Percentiles rank a stretch among this genome's conserved stretches.
Evolutionary conservation across 1,140 invertebrate genomes (phyloP).

Genomic region (Adoxophyes honmai): DNA sequence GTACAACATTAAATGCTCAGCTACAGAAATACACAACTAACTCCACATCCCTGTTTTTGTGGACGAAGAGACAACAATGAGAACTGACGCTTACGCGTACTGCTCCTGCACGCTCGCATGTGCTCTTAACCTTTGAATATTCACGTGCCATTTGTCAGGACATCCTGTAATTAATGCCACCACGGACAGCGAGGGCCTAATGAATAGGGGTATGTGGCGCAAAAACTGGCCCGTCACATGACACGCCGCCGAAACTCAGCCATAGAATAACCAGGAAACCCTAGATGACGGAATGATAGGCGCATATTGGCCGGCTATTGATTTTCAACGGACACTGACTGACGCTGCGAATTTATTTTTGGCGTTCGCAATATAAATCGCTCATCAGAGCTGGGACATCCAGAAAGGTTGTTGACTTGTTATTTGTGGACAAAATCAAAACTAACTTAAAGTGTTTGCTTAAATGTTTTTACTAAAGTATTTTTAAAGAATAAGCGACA

Average conservation of each 20-base stretch:
- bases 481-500: too few relatives aligned
- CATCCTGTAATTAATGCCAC: conserved; percentile 56
- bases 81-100: neutral
- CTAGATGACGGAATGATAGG: conserved; percentile 70
- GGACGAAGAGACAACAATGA: too few relatives aligned
- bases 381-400: neutral
- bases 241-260: conserved; percentile 28
- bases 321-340: conserved; percentile 54
- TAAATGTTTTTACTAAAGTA: too few relatives aligned
- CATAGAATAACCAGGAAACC: conserved; percentile 39
- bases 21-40: too few relatives aligned
- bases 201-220: conserved; percentile 54
- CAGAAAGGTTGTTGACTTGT: neutral
- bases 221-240: conserved; percentile 56
- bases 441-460: too few relatives aligned
- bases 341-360: conserved; percentile 52
- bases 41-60: too few relatives aligned
- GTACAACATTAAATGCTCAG: too few relatives aligned
- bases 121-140: neutral
- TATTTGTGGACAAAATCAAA: neutral
- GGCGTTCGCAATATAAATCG: conserved; percentile 18
- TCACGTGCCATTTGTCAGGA: conserved; percentile 33
- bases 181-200: conserved; percentile 46
- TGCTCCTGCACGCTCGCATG: too few relatives aligned
- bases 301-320: conserved; percentile 62